Percentiles rank a stretch among this genome's conserved stretches.
Evolutionary conservation across 1,140 invertebrate species (phyloP).

Genomic region (Sminthurinus signatus): DNA sequence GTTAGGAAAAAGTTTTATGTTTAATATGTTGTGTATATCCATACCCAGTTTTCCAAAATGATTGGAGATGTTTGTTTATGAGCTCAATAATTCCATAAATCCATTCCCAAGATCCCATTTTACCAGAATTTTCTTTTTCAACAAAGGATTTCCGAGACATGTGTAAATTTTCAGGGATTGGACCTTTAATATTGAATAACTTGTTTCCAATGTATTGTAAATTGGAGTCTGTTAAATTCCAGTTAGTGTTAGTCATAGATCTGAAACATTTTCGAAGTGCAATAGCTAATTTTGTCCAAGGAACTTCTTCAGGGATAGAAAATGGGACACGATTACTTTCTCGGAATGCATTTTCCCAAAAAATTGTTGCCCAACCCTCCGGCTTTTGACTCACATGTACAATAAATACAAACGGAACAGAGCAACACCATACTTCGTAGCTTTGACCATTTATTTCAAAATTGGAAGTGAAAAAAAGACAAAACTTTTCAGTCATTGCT

Average conservation of each 20-base stretch:
- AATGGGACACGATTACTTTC: neutral
- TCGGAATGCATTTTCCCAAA: slow-evolving; percentile 9
- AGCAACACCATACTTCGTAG: slow-evolving; percentile 4
- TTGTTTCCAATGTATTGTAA: neutral
- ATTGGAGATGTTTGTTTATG: neutral
- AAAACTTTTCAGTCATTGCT: slow-evolving; percentile 11
- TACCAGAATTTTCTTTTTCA: neutral
- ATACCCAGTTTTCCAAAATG: neutral
- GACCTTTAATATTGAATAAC: neutral
- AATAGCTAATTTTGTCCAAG: neutral
- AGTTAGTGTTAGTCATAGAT: neutral
- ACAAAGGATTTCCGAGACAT: neutral
- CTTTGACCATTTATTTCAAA: too few relatives aligned
- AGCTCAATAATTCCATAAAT: slow-evolving; percentile 3
- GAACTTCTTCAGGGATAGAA: neutral
- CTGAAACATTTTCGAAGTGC: neutral
- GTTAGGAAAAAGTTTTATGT: too few relatives aligned
- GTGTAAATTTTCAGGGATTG: neutral
- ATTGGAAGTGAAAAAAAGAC: neutral
- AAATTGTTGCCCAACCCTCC: neutral
- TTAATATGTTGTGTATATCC: too few relatives aligned
- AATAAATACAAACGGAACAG: neutral
- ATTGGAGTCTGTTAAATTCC: neutral
- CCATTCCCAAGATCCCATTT: slow-evolving; percentile 2
- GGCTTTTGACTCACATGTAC: slow-evolving; percentile 5